Percentiles rank a stretch among this genome's conserved stretches.
Evolutionary conservation across 2,888 invertebrate genomes (phyloP).

Genomic region (Cheiracanthium punctorium): DNA sequence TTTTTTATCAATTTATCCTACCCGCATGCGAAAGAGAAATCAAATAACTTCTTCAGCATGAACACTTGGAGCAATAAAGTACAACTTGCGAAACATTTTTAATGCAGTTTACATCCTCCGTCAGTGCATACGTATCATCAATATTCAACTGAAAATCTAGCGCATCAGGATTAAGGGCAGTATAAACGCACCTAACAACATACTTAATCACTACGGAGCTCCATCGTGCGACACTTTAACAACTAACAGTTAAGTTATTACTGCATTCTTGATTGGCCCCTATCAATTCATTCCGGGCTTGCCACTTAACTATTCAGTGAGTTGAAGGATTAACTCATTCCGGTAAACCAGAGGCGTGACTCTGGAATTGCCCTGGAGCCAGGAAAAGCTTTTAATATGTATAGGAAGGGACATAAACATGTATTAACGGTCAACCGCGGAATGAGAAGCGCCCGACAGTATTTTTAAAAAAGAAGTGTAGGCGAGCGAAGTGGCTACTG

Average conservation of each 20-base stretch:
- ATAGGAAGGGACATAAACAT: neutral
- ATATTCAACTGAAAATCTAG: no score
- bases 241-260: constrained; percentile 60
- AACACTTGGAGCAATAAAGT: no score
- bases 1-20: neutral
- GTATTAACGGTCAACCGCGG: neutral
- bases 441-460: neutral
- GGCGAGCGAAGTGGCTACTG: no score
- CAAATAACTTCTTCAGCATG: no score
- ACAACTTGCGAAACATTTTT: neutral
- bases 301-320: constrained; percentile 57
- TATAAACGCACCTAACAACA: neutral
- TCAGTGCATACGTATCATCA: no score
- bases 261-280: constrained; percentile 58
- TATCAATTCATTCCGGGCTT: constrained; percentile 48
- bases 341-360: constrained; percentile 34
- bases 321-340: constrained; percentile 55
- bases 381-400: neutral
- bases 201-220: constrained; percentile 36
- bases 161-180: neutral
- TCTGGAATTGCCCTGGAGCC: neutral
- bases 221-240: constrained; percentile 40
- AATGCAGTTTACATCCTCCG: no score
- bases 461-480: neutral
- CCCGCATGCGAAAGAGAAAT: neutral